These are phyloP conservation scores for Lycophotia porphyrea DNA, from an alignment of 2,888 invertebrate genomes.

Conservation along the genomic window DNA sequence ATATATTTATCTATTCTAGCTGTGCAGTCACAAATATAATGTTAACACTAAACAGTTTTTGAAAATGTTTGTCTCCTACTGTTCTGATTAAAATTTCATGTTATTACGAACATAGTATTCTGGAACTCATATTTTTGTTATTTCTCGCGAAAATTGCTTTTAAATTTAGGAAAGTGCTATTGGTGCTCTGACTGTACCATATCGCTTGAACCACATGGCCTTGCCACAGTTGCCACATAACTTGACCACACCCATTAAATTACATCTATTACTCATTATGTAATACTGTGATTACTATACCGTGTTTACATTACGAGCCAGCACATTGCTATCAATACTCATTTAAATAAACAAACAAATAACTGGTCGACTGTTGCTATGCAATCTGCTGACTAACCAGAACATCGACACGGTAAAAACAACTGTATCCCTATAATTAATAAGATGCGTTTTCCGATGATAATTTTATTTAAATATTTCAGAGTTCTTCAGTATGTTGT, in stretches of 20 bases:
- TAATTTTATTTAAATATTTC: neutral
- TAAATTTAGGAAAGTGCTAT: too few species aligned
- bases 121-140: too few species aligned
- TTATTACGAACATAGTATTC: too few species aligned
- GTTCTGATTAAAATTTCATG: too few species aligned
- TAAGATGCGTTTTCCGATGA: conserved; percentile 8
- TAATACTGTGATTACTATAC: conserved; percentile 39
- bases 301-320: conserved; percentile 28
- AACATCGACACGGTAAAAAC: neutral
- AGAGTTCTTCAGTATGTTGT: conserved; percentile 8
- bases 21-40: too few species aligned
- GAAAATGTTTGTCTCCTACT: too few species aligned
- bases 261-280: conserved; percentile 48
- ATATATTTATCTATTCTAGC: neutral
- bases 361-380: conserved; percentile 18
- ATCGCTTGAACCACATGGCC: conserved; percentile 43
- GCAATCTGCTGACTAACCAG: conserved; percentile 11
- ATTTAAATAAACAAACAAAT: conserved; percentile 55
- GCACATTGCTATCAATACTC: conserved; percentile 37
- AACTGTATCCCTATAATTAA: neutral
- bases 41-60: too few species aligned
- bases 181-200: neutral
- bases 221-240: conserved; percentile 35
- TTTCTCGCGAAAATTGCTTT: too few species aligned
- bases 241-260: conserved; percentile 52